Evolutionary conservation across 1,140 invertebrate species (phyloP), one percentile per base, ranked within the genome.

Genomic region (Eubasilissa regina): DNA sequence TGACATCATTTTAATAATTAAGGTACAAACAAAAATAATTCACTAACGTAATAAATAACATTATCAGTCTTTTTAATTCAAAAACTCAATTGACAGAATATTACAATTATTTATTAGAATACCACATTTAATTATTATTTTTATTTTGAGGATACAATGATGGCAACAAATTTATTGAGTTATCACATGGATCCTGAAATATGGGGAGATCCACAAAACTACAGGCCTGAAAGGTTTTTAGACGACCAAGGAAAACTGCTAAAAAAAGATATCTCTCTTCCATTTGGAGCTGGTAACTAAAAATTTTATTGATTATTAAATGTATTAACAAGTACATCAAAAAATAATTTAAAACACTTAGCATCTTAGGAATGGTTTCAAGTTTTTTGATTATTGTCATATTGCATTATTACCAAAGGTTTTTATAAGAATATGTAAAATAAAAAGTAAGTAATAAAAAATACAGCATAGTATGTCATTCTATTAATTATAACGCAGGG

Each of bases 221-320:
- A 96, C 84, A 89, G 90, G 13, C 95, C 95, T 0, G 94, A 95
- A 84, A 90, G 95, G 83, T 89, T 89, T 85, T 86, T 89, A 12
- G 85, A 85, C 64, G 81, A 85, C 15, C 74, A 87, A 13, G 91
- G 91, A 43, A 83, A 86, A 64, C 78, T 92, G 45, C 58, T 87
- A 8, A 85, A 85, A 17, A 84, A 79, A 3, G 87, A 88, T 73
- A 86, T 87, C 11, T 88, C 90, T 0, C 81, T 93, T 11, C 89
- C 92, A 0, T 93, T 93, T 84, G 92, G 92, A 68, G 88, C 91
- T 44, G 92, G 91, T 91, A 84, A 84, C 83, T 56, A 17, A 55
- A 73, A n/a, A 43, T 68, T 45, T 75, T 55, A 62, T 35, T 35
- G 6, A 35, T 6, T 35, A 56, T 75, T 9, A 58, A 19, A 35